phyloP scores from a whole-genome alignment of 2,797 vertebrate species.

The Parauchenoglanis ngamensis region DNA sequence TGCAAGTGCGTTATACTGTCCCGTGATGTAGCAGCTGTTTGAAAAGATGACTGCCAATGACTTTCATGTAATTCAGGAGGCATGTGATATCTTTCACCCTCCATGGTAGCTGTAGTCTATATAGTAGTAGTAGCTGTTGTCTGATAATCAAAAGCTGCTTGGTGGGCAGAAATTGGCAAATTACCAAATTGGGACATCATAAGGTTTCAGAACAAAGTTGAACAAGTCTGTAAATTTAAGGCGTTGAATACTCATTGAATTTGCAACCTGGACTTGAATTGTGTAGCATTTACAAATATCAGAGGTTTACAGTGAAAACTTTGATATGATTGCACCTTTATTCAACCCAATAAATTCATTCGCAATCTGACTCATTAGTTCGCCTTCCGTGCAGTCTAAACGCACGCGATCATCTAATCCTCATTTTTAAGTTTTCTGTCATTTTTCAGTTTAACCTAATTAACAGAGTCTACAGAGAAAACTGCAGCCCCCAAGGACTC shows the following conservation, averaged over 20 bases:
- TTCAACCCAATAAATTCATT: not conserved
- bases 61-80: not conserved
- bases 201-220: not conserved
- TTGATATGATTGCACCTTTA: not conserved
- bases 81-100: not conserved
- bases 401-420: too few species aligned
- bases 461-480: not conserved
- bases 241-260: too few species aligned
- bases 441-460: constrained; percentile 5
- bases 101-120: too few species aligned
- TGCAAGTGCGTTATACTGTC: too few species aligned
- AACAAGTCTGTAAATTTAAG: not conserved
- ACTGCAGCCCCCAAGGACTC: not conserved
- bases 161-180: not conserved
- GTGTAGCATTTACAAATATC: not conserved
- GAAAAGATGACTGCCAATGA: not conserved
- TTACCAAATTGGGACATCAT: not conserved
- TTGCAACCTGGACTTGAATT: not conserved
- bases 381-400: not conserved
- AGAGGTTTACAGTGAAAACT: not conserved
- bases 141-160: not conserved
- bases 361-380: not conserved
- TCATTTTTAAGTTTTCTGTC: not conserved
- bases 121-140: not conserved
- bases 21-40: not conserved